Base-by-base conservation (phyloP, 2,888 invertebrate species). In the Bimastos eiseni region DNA sequence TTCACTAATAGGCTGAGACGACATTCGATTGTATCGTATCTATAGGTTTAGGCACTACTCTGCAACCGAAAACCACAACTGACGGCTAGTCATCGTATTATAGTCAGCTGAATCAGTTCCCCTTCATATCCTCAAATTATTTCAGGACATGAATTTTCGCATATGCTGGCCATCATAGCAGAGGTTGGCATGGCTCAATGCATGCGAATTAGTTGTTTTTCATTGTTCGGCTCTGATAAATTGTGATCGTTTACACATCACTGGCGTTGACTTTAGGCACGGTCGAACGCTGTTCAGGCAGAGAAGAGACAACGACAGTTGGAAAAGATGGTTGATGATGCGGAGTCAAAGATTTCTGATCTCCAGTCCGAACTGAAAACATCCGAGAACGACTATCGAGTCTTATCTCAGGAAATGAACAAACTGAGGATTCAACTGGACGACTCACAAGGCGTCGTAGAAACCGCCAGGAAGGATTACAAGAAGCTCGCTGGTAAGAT, bases 271-370 rank as follows among this genome's bases (percentile, higher is more conserved):
- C 70, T 90, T 13, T 88, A 92, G 91, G 91, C 92, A 90, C 90
- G 91, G 84, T 90, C 92, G 83, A 90, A 93, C 38, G 90, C 92
- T 44, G 89, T 88, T 91, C 92, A 93, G 89, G 92, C 92, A 49
- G 93, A 93, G 91, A 93, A 93, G 90, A 90, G 98, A 96, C 99
- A 99, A 96, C 98, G 99, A 96, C 98, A 98, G 93, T 99, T 99
- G 96, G 99, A 99, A 97, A 99, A 99, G 96, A 98, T 99, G 96
- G 98, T 99, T 95, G 97, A 98, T 94, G 99, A 99, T 97, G 99
- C 99, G 99, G 99, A 99, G 96, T 97, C 98, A 96, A 99, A 99
- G 97, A 95, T 98, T 95, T 98, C 99, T 95, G 99, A 99, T 96
- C 93, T 95, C n/a, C 94, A 94, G 93, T 90, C 98, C 94, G 99